phyloP scores from a whole-genome alignment of 2,888 invertebrate genomes.

The Melieria picta region DNA sequence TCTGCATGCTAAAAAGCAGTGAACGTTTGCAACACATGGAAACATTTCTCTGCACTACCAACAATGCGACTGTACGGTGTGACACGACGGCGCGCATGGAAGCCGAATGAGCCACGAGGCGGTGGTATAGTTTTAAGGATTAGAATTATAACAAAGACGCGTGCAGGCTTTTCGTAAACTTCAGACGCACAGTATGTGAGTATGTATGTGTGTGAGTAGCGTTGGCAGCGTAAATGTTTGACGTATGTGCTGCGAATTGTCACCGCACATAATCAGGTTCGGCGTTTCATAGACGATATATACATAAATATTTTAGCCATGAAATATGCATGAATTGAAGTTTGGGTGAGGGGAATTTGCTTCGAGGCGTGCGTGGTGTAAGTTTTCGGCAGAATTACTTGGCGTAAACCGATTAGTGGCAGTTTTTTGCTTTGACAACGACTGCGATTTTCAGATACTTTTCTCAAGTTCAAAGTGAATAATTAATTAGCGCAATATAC shows the following conservation, averaged over 20 bases:
- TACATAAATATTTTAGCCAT: too few relatives aligned
- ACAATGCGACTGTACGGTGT: too few relatives aligned
- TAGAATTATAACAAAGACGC: neutral
- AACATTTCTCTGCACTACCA: too few relatives aligned
- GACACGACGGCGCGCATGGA: too few relatives aligned
- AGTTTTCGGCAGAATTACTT: too few relatives aligned
- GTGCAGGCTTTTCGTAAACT: neutral
- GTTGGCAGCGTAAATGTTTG: neutral
- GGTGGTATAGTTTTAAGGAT: neutral
- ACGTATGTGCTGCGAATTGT: neutral
- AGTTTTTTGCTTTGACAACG: constrained; percentile 47
- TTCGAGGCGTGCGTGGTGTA: neutral
- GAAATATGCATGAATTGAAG: neutral
- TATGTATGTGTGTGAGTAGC: constrained; percentile 21
- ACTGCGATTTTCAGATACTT: constrained; percentile 41
- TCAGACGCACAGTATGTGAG: constrained; percentile 14
- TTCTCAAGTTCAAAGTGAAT: constrained; percentile 56
- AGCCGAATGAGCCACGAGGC: too few relatives aligned
- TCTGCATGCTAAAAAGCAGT: too few relatives aligned
- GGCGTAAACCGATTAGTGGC: constrained; percentile 56
- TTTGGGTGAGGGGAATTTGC: neutral
- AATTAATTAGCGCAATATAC: constrained; percentile 48
- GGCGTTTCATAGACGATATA: too few relatives aligned
- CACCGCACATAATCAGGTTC: too few relatives aligned
- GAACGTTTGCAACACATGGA: too few relatives aligned